phyloP scores from a whole-genome alignment of 2,797 vertebrate species.

The Arctocebus calabarensis region DNA sequence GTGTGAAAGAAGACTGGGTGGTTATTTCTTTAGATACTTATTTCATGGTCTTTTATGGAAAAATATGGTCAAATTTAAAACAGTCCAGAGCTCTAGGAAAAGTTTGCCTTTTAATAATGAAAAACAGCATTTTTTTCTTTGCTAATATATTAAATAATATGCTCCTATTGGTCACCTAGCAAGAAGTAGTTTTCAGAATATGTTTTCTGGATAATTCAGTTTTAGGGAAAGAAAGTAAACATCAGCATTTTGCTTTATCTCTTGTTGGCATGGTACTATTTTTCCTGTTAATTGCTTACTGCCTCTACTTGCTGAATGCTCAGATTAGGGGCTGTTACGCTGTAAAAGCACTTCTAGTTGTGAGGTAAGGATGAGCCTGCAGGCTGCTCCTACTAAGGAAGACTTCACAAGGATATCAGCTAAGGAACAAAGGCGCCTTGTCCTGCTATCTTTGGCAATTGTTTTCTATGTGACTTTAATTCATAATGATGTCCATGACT shows the following conservation, averaged over 20 bases:
- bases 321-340: constrained; percentile 3
- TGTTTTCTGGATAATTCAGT: constrained; percentile 54
- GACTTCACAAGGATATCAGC: constrained; percentile 57
- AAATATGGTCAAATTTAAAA: constrained; percentile 37
- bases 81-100: background rate
- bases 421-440: constrained; percentile 72
- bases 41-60: constrained; percentile 41
- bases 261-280: background rate
- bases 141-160: background rate
- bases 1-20: background rate
- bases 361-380: constrained; percentile 52
- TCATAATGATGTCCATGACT: constrained; percentile 5
- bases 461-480: constrained; percentile 78
- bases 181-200: constrained; percentile 54
- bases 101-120: constrained; percentile 42
- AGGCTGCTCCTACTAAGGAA: constrained; percentile 52
- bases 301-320: background rate
- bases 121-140: constrained; percentile 40
- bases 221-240: constrained; percentile 37
- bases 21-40: constrained; percentile 55
- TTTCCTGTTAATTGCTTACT: constrained; percentile 47
- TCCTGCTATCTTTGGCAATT: constrained; percentile 71
- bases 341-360: constrained; percentile 55
- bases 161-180: background rate
- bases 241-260: constrained; percentile 38